Base-by-base conservation (phyloP, 2,797 vertebrate species). In the Gallirallus australis region DNA sequence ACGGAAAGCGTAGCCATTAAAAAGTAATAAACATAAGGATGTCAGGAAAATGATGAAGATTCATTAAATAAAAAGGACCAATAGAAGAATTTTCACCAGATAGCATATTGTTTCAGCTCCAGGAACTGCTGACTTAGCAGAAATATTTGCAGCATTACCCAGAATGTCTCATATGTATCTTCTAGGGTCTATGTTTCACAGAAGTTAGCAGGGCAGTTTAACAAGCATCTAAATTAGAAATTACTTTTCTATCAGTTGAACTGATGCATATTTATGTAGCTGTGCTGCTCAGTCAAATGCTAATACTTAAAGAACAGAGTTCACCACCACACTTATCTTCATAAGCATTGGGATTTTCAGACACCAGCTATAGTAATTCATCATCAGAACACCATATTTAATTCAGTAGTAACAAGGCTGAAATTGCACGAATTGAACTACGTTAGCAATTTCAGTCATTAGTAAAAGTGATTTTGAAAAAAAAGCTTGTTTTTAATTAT, bases 191-290 rank as follows among this genome's bases (percentile, higher is more conserved):
- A 8, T 39, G 56, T 45, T 92, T 70, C 83, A 50, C 42, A 82
- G 83, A 25, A 89, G 25, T 56, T 72, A 86, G 73, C 28, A 65
- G 45, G 78, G 54, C 20, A 66, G 25, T 77, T 96, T 92, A 68
- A 90, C 35, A 80, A 73, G 64, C 54, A 59, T 6, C 57, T 88
- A 86, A 92, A 94, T 82, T 59, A 84, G 20, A 89, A 94, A 72
- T 10, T 0, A 66, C 45, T 83, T 82, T 40, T 68, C 70, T 47
- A 69, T 24, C 47, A 56, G 19, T 31, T n/a, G 17, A 33, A 23
- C 7, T 12, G 24, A 30, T 25, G 10, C 30, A 39, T 86, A 75
- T 56, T 85, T 70, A 82, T 47, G 24, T 52, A 77, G 33, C 4
- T n/a, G 23, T n/a, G 31, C n/a, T 80, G 71, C 66, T 16, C 69